Percentiles rank a stretch among this genome's conserved stretches.
phyloP scores from a whole-genome alignment of 1,140 invertebrate genomes.

The Arion vulgaris region DNA sequence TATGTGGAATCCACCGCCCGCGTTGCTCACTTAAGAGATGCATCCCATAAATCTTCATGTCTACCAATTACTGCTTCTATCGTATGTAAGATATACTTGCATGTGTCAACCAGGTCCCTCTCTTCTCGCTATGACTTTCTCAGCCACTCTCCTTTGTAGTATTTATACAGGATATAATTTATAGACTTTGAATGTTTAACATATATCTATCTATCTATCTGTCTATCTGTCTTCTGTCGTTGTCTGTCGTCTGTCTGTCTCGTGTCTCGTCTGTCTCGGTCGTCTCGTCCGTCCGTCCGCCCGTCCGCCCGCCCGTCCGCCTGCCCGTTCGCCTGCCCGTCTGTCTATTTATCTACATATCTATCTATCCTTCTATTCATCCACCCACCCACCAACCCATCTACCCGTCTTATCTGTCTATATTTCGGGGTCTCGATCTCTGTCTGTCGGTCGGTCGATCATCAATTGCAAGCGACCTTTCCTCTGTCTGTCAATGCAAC shows the following conservation, averaged over 20 bases:
- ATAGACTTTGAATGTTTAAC: too few species aligned
- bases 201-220: not conserved
- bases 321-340: not conserved
- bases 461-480: too few species aligned
- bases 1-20: not conserved
- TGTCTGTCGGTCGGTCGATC: too few species aligned
- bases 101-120: not conserved
- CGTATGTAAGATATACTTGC: not conserved
- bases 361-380: not conserved
- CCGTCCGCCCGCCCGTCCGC: too few species aligned
- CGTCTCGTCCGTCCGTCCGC: too few species aligned
- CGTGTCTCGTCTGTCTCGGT: too few species aligned
- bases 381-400: not conserved
- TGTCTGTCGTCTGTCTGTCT: not conserved
- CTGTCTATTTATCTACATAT: not conserved
- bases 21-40: not conserved
- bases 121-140: not conserved
- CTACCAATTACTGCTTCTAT: not conserved
- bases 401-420: not conserved
- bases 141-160: not conserved
- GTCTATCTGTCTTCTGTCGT: too few species aligned
- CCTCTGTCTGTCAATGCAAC: too few species aligned
- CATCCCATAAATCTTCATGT: not conserved
- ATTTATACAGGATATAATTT: too few species aligned
- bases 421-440: too few species aligned